Percentiles rank a stretch among this genome's conserved stretches.
Evolutionary conservation across 2,797 vertebrate genomes (phyloP).

Genomic region (Cirrhinus mrigala): DNA sequence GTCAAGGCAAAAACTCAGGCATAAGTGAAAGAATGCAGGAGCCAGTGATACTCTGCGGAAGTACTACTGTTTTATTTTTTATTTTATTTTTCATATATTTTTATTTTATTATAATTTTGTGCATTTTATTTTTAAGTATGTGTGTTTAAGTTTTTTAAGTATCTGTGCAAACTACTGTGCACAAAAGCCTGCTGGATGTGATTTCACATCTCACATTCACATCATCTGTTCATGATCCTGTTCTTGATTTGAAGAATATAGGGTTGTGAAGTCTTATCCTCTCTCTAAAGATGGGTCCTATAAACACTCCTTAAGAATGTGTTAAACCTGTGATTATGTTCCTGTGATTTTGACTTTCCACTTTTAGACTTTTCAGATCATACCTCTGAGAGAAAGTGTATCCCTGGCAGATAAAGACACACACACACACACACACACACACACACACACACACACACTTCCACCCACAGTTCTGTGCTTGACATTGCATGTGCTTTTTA

Average conservation of each 20-base stretch:
- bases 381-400: not conserved
- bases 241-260: constrained; percentile 7
- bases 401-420: not conserved
- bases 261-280: not conserved
- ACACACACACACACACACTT: not conserved
- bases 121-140: no score
- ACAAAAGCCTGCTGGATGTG: no score
- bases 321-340: constrained; percentile 27
- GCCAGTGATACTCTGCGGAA: no score
- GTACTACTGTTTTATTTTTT: not conserved
- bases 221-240: not conserved
- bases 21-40: not conserved
- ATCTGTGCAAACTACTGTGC: not conserved
- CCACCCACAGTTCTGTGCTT: not conserved
- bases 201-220: not conserved
- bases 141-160: no score
- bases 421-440: not conserved
- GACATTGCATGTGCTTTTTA: not conserved
- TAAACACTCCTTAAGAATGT: constrained; percentile 17
- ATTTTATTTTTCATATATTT: not conserved
- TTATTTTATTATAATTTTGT: no score
- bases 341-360: constrained; percentile 29
- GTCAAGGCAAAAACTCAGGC: not conserved
- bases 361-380: constrained; percentile 27
- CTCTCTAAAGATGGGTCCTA: not conserved